Conservation (phyloP, 2,113 vertebrate species). For the Callorhinus ursinus region DNA sequence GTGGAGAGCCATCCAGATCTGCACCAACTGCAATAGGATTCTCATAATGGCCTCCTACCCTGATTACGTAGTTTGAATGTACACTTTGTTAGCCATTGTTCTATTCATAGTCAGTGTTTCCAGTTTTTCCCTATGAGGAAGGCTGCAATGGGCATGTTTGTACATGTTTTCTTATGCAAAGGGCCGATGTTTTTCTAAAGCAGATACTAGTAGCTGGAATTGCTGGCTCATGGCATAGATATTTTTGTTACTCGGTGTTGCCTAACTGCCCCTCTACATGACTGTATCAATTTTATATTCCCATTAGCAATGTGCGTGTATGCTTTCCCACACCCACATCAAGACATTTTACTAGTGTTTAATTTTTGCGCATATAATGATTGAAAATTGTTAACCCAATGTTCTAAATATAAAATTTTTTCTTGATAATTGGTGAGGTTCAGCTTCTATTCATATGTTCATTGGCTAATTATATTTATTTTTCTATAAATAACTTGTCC, state of each 20-base stretch:
- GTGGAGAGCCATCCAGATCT: background rate
- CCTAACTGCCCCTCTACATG: background rate
- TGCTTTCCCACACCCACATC: background rate
- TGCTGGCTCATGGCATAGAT: background rate
- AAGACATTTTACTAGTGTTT: background rate
- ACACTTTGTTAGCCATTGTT: background rate
- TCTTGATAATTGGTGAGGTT: background rate
- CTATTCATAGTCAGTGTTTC: background rate
- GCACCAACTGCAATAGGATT: no score
- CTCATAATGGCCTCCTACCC: background rate
- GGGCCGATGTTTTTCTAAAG: background rate
- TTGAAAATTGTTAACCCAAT: background rate
- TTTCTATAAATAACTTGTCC: constrained; percentile 18
- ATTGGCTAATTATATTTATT: background rate
- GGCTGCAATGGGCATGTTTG: background rate
- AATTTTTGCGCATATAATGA: background rate
- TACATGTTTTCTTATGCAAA: constrained; percentile 41
- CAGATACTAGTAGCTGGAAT: background rate
- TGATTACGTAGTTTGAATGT: background rate
- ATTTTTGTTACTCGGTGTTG: background rate
- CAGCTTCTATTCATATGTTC: background rate
- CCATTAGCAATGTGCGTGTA: background rate
- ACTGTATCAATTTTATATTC: background rate
- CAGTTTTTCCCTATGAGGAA: background rate
- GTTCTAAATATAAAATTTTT: background rate